Evolutionary conservation across 2,797 vertebrate species (phyloP).

Genomic region (Cossypha caffra): DNA sequence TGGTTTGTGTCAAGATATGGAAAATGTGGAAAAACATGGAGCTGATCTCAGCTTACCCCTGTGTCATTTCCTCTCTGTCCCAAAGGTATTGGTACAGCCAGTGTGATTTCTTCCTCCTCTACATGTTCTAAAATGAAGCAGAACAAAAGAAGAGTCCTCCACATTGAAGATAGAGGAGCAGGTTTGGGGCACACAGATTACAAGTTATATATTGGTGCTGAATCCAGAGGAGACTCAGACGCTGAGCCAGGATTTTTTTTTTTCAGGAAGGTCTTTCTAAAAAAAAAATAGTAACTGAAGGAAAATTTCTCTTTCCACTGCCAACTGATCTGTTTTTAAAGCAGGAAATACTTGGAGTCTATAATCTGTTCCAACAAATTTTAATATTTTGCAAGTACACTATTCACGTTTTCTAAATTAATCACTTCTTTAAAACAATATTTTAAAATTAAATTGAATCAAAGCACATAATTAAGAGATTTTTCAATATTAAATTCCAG

Average conservation of each 20-base stretch:
- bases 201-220: background rate
- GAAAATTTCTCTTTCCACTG: background rate
- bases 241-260: background rate
- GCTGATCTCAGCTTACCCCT: background rate
- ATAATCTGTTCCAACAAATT: background rate
- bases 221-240: background rate
- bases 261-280: background rate
- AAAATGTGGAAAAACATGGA: background rate
- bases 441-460: background rate
- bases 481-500: background rate
- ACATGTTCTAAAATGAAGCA: background rate
- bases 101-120: background rate
- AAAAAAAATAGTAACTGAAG: background rate
- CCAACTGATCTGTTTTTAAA: background rate
- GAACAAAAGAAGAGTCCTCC: background rate
- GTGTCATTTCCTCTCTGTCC: background rate
- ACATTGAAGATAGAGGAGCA: fast-evolving
- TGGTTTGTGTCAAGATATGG: fast-evolving
- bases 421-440: background rate
- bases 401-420: background rate
- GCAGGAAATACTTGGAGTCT: background rate
- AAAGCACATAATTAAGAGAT: background rate
- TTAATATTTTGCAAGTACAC: background rate
- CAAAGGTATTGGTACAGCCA: background rate
- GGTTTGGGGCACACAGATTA: background rate